Percentiles rank a stretch among this genome's conserved stretches.
phyloP scores from a whole-genome alignment of 2,113 vertebrate genomes.

The Gasterosteus aculeatus region DNA sequence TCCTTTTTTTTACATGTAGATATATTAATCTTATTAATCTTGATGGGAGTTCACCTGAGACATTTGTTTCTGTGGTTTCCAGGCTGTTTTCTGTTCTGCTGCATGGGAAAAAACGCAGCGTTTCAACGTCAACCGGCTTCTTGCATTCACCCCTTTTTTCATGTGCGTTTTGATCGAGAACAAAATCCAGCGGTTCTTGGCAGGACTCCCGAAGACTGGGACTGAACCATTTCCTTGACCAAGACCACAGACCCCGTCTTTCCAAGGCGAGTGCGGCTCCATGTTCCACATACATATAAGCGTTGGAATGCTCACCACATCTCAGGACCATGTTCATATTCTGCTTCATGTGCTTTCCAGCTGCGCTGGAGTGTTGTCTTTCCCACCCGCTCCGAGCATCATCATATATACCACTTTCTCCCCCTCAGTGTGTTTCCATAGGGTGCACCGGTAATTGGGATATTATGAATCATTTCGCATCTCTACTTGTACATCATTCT shows the following conservation, averaged over 20 bases:
- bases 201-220: constrained; percentile 67
- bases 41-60: not conserved
- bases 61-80: not conserved
- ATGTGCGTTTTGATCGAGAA: constrained; percentile 73
- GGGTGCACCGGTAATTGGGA: not conserved
- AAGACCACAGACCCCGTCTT: constrained; percentile 75
- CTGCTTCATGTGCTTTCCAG: constrained; percentile 80
- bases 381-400: constrained; percentile 42
- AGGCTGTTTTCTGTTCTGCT: not conserved
- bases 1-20: constrained; percentile 29
- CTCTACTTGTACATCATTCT: not conserved
- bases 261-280: constrained; percentile 71
- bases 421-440: constrained; percentile 29
- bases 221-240: constrained; percentile 78
- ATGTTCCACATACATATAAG: constrained; percentile 80
- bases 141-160: constrained; percentile 52
- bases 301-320: constrained; percentile 81
- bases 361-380: constrained; percentile 74
- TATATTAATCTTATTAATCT: constrained; percentile 26
- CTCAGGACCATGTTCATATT: constrained; percentile 71
- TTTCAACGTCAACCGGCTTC: constrained; percentile 48
- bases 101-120: constrained; percentile 33
- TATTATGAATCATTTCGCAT: not conserved
- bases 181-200: constrained; percentile 66
- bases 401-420: constrained; percentile 43